Percentiles rank a stretch among this genome's conserved stretches.
Conservation (phyloP, 2,888 invertebrate species). For the Plagodis dolabraria region DNA sequence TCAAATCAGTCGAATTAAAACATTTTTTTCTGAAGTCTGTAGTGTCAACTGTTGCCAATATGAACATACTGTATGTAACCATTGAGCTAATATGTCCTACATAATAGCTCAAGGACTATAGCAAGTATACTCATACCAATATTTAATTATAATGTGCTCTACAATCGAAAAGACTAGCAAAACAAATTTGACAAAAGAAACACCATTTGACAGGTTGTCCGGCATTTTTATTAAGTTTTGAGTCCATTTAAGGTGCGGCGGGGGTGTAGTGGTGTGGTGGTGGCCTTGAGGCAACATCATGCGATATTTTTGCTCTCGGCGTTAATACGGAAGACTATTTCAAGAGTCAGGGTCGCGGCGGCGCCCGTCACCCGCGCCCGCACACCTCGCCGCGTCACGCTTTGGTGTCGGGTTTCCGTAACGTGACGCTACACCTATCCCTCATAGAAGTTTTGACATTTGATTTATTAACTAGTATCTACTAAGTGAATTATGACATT, state of each 20-base stretch:
- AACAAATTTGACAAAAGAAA: slow-evolving; percentile 37
- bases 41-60: too few relatives aligned
- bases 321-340: slow-evolving; percentile 85
- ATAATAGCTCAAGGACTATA: too few relatives aligned
- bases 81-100: too few relatives aligned
- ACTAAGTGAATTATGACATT: slow-evolving; percentile 14
- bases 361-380: slow-evolving; percentile 71
- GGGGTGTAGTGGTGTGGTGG: slow-evolving; percentile 56
- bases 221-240: slow-evolving; percentile 54
- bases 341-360: slow-evolving; percentile 81
- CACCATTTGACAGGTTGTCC: slow-evolving; percentile 30
- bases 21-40: too few relatives aligned
- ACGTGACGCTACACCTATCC: slow-evolving; percentile 55
- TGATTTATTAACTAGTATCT: slow-evolving; percentile 16
- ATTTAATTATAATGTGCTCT: neutral
- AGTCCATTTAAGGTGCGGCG: slow-evolving; percentile 63
- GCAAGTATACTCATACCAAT: too few relatives aligned
- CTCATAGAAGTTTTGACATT: slow-evolving; percentile 30
- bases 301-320: slow-evolving; percentile 81
- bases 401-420: slow-evolving; percentile 66
- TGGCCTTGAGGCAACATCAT: slow-evolving; percentile 75
- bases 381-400: slow-evolving; percentile 56
- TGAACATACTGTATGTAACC: too few relatives aligned
- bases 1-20: too few relatives aligned
- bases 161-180: slow-evolving; percentile 12